Base-by-base conservation (phyloP, 2,797 vertebrate genomes). In the Pelobates cultripes region DNA sequence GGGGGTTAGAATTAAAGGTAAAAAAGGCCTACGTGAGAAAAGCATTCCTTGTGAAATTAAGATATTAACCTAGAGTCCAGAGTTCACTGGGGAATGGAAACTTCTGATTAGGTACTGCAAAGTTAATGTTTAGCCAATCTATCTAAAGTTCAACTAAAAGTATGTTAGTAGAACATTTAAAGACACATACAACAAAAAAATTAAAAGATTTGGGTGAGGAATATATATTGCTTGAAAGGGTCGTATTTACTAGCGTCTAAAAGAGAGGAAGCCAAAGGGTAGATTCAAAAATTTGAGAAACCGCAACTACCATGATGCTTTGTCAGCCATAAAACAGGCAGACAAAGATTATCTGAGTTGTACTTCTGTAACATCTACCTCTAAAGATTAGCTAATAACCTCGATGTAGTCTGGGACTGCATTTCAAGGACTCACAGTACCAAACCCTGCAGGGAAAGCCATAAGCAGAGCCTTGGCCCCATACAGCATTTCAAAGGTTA, bases 121-220 rank as follows among this genome's bases (percentile, higher is more conserved):
- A 12, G 81, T 88, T 90, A 86, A 89, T 87, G 15, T 89, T 91
- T 88, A 89, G 73, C 78, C 0, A 0, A 60, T 40, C 86, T 87
- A 87, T 73, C 17, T 71, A 86, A 87, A 87, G 15, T 70, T 84
- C 78, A 76, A 84, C 72, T 86, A 12, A 73, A 79, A 75, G 64
- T 71, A 73, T 61, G 28, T 66, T 47, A 86, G 12, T 79, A 74
- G 78, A 68, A 53, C 17, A 7, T 67, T 3, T 75, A 60, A 51
- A 69, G 81, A 57, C 80, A 0, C 2, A 10, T 28, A 71, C 57
- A 43, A 70, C 55, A n/a, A 70, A 71, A 53, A 43, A 4, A 6
- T 63, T 13, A 42, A 28, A 28, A 2, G 28, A 28, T 28, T 47
- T 67, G 63, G 63, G 1, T 12, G 55, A 15, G 55, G 13, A 57